Evolutionary conservation across 92 coral and sea anemone genomes (phyloP), one percentile per base, ranked within the genome.

Genomic region (Porites rus): DNA sequence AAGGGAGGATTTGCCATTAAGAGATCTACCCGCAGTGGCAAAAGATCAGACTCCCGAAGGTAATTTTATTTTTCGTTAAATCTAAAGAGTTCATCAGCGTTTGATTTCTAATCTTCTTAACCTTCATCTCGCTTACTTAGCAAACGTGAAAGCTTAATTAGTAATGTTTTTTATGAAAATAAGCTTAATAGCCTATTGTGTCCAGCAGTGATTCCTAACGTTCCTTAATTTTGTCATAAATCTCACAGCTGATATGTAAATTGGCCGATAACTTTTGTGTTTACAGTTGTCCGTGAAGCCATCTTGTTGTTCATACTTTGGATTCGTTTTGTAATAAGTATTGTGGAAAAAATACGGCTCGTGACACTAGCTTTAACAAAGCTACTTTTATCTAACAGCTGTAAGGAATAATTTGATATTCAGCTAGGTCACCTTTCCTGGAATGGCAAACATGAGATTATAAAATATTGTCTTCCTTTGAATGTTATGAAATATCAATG

Each of bases 1-100:
- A 52, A 67, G 53, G 28, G 65, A 51, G 20, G 75, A 52, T 56
- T 56, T 56, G 16, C 16, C 14, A 56, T 14, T 14, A 4, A 38
- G 46, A 43, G 7, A 52, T 80, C 12, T 28, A 7, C 65, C 84
- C 12, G 22, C 51, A 28, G 18, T 25, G 46, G 46, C 46, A 7
- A 80, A 60, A 59, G 84, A 80, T 24, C n/a, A 68, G 21, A 22
- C 75, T 66, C 84, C 75, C 46, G n/a, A 53, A 80, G 75, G 84
- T 80, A 80, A 80, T 51, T 79, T 21, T 80, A 51, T 80, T 22
- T 51, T 80, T 80, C 52, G 65, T n/a, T 52, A 74, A 79, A 67
- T 79, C 12, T 17, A 21, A 58, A 52, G 67, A 19, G 17, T 12
- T 12, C 84, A 72, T 12, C n/a, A n/a, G 9, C 11, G 20, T 18